These are phyloP conservation scores for Myopa testacea DNA, from an alignment of 2,888 invertebrate species.

Conservation along the genomic window DNA sequence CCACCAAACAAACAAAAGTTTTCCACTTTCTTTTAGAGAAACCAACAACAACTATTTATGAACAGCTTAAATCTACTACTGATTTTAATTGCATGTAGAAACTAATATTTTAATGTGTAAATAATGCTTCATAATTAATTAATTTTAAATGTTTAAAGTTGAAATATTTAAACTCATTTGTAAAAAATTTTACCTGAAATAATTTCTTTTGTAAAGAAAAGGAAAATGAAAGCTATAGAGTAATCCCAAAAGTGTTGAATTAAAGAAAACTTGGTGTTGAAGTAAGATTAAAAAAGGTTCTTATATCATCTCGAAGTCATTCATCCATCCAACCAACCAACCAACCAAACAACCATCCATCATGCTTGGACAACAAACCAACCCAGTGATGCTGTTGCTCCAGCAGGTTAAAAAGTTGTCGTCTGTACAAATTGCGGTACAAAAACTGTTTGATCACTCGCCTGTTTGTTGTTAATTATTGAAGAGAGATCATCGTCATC, in stretches of 20 bases:
- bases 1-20: constrained; percentile 58
- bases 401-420: background rate
- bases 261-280: background rate
- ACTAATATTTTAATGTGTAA: constrained; percentile 34
- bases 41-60: background rate
- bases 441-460: background rate
- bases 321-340: constrained; percentile 24
- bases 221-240: background rate
- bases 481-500: no score
- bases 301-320: background rate
- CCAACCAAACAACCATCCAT: constrained; percentile 9
- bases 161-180: background rate
- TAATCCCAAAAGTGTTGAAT: background rate
- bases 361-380: constrained; percentile 5
- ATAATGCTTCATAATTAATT: constrained; percentile 27
- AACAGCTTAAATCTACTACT: constrained; percentile 21
- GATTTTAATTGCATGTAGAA: constrained; percentile 34
- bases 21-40: constrained; percentile 55
- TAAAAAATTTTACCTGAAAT: background rate
- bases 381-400: constrained; percentile 6
- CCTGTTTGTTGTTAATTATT: no score
- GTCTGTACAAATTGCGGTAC: background rate
- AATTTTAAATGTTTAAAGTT: constrained; percentile 34
- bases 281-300: background rate
- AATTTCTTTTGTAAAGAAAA: constrained; percentile 7